Evolutionary conservation across 2,888 invertebrate genomes (phyloP).

Genomic region (Morpho deidamia): DNA sequence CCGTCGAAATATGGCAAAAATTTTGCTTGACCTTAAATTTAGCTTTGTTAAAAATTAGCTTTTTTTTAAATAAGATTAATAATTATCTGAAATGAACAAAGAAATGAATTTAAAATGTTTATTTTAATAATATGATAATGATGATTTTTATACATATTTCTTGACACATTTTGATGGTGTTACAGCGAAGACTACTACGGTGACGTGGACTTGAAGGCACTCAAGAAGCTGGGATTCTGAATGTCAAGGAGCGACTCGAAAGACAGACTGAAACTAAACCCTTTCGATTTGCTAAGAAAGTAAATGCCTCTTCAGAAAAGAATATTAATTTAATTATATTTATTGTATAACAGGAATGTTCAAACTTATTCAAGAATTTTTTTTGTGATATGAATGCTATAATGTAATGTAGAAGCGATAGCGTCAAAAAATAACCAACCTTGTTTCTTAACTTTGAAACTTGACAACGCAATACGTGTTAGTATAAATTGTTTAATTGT

Average conservation of each 20-base stretch:
- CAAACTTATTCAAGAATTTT: constrained; percentile 15
- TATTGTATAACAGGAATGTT: constrained; percentile 7
- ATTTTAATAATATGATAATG: too few species aligned
- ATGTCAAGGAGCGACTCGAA: constrained; percentile 72
- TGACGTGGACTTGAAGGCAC: constrained; percentile 91
- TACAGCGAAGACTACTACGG: constrained; percentile 95
- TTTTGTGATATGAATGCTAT: background rate
- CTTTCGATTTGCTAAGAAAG: constrained; percentile 51
- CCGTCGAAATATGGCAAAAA: too few species aligned
- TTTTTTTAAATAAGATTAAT: too few species aligned
- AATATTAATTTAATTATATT: constrained; percentile 14
- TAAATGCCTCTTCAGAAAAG: constrained; percentile 37
- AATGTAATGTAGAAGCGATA: too few species aligned
- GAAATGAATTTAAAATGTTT: too few species aligned
- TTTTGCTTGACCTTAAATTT: too few species aligned
- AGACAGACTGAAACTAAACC: constrained; percentile 69
- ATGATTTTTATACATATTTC: background rate
- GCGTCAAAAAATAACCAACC: too few species aligned
- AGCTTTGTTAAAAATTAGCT: too few species aligned
- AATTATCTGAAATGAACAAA: too few species aligned
- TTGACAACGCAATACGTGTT: too few species aligned
- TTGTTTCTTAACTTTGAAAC: too few species aligned
- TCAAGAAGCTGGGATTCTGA: constrained; percentile 89
- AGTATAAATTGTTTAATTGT: too few species aligned
- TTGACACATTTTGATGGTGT: constrained; percentile 27